These are phyloP conservation scores for Catajapyx aquilonaris DNA, from an alignment of 1,140 invertebrate genomes.

Conservation along the genomic window DNA sequence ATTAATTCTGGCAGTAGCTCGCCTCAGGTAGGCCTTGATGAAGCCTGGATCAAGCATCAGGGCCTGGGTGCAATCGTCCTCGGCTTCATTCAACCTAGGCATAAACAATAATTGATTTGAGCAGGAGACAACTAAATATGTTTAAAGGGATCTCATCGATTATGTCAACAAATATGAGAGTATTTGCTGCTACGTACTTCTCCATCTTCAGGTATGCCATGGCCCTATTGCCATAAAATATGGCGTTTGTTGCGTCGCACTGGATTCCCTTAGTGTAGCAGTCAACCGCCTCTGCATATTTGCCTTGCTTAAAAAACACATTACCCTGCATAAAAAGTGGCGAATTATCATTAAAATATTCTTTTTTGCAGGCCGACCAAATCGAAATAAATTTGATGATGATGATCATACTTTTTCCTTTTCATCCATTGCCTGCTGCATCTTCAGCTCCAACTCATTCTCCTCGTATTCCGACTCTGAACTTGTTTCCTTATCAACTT, in stretches of 20 bases:
- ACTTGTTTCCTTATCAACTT: conserved; percentile 5
- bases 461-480: conserved; percentile 15
- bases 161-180: conserved; percentile 1
- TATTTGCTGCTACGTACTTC: conserved; percentile 41
- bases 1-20: conserved; percentile 41
- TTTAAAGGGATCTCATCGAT: no score
- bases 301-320: conserved; percentile 46
- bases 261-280: conserved; percentile 60
- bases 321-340: conserved; percentile 42
- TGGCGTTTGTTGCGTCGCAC: conserved; percentile 49
- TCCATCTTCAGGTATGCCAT: conserved; percentile 67
- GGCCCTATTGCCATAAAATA: conserved; percentile 70
- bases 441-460: conserved; percentile 19
- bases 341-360: conserved; percentile 7
- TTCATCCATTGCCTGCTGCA: conserved; percentile 20
- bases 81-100: conserved; percentile 51
- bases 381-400: conserved; percentile 12
- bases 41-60: conserved; percentile 48
- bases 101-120: no score
- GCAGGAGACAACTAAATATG: no score
- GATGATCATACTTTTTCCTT: conserved; percentile 23
- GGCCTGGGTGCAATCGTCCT: conserved; percentile 49
- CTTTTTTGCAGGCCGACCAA: conserved; percentile 1
- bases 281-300: conserved; percentile 56
- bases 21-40: conserved; percentile 54